A percentile compares a stretch with the other conserved stretches of the same genome.
Conservation (phyloP, 2,888 invertebrate species). For the Lasioglossum villosulum region DNA sequence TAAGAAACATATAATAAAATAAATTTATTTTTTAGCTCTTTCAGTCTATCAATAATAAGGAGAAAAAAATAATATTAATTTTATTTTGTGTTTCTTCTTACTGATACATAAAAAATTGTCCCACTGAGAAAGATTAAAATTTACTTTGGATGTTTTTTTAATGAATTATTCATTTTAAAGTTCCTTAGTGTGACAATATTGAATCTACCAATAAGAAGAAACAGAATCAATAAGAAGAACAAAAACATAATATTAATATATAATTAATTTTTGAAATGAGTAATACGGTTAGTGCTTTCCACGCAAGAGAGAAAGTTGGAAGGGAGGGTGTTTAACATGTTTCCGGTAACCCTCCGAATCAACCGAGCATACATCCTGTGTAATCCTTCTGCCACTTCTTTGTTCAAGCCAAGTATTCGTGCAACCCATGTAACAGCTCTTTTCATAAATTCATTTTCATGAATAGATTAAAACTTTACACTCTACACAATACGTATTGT, state of each 20-base stretch:
- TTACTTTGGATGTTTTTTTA: background rate
- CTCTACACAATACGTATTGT: too few species aligned
- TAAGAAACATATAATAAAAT: too few species aligned
- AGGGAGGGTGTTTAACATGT: slow-evolving; percentile 33
- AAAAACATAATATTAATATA: background rate
- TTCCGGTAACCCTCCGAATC: slow-evolving; percentile 43
- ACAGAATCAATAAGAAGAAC: too few species aligned
- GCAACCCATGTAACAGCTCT: background rate
- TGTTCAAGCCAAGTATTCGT: background rate
- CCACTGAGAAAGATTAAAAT: too few species aligned
- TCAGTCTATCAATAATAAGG: background rate
- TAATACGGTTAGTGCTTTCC: background rate
- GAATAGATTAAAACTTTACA: background rate
- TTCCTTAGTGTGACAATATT: background rate
- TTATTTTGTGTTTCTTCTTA: too few species aligned
- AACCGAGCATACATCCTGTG: slow-evolving; percentile 49
- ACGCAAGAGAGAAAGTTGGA: background rate
- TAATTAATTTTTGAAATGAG: background rate
- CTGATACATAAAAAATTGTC: too few species aligned
- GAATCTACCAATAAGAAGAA: too few species aligned
- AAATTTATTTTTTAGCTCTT: too few species aligned
- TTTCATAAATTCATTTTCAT: too few species aligned
- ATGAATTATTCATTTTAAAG: background rate
- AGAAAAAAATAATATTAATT: background rate
- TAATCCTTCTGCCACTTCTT: slow-evolving; percentile 19